Evolutionary conservation across 2,888 invertebrate species (phyloP).

Genomic region (Brachylomia viminalis): DNA sequence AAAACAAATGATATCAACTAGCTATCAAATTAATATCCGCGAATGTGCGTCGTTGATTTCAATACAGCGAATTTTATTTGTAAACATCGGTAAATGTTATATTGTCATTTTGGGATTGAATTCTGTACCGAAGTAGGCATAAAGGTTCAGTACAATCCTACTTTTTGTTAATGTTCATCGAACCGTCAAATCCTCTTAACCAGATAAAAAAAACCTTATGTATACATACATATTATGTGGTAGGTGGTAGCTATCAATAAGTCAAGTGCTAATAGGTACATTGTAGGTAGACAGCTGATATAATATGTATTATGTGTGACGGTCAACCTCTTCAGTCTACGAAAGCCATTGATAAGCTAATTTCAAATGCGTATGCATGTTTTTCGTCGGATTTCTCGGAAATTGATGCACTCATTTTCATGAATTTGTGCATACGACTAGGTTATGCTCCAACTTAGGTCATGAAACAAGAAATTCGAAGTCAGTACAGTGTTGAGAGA

Average conservation of each 20-base stretch:
- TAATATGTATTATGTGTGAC: background rate
- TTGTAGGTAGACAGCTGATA: background rate
- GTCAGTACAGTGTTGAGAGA: constrained; percentile 10
- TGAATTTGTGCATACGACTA: constrained; percentile 6
- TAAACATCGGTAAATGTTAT: constrained; percentile 19
- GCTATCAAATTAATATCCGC: constrained; percentile 19
- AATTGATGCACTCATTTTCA: constrained; percentile 11
- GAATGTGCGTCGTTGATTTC: constrained; percentile 39
- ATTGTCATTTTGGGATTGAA: constrained; percentile 19
- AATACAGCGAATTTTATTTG: constrained; percentile 17
- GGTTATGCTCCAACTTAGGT: background rate
- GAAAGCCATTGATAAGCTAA: constrained; percentile 37
- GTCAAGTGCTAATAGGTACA: background rate
- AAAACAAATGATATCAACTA: constrained; percentile 27
- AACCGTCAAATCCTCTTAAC: constrained; percentile 23
- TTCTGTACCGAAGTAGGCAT: background rate
- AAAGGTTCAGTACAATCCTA: constrained; percentile 13
- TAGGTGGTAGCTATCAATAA: background rate
- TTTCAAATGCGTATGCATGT: constrained; percentile 17
- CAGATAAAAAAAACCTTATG: constrained; percentile 5
- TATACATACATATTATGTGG: too few relatives aligned
- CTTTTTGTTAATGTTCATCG: constrained; percentile 33
- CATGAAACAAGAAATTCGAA: constrained; percentile 19
- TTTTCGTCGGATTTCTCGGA: constrained; percentile 9
- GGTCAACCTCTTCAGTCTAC: background rate